These are phyloP conservation scores for Drosophila dives DNA, from an alignment of 2,888 invertebrate genomes.

Conservation along the genomic window DNA sequence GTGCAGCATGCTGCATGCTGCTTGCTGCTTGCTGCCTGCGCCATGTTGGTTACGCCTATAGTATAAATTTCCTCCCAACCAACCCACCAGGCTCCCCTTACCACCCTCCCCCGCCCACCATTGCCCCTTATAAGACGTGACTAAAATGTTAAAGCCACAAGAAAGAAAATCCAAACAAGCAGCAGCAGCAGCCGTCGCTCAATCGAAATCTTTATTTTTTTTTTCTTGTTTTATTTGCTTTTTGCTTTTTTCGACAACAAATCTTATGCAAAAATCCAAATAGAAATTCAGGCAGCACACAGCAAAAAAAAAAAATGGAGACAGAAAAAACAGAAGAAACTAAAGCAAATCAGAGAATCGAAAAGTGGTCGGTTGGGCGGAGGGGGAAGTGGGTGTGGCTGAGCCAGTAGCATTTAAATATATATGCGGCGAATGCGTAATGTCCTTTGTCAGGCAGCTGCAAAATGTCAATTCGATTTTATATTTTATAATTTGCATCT, in stretches of 20 bases:
- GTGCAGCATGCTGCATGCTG: constrained; percentile 22
- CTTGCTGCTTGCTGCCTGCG: constrained; percentile 43
- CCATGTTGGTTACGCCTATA: constrained; percentile 75
- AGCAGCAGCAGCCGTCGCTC: constrained; percentile 63
- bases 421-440: constrained; percentile 48
- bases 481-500: not conserved
- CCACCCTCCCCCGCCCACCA: not conserved
- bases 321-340: constrained; percentile 1
- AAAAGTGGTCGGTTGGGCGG: not conserved
- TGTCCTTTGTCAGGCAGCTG: constrained; percentile 14
- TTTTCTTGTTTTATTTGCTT: constrained; percentile 9
- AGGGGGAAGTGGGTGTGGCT: not conserved
- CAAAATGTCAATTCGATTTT: constrained; percentile 4
- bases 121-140: constrained; percentile 72
- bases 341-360: constrained; percentile 32
- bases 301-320: not conserved
- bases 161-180: constrained; percentile 71
- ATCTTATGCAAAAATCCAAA: constrained; percentile 76
- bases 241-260: constrained; percentile 35
- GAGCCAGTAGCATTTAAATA: constrained; percentile 22
- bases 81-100: constrained; percentile 17
- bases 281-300: constrained; percentile 54
- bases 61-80: constrained; percentile 37
- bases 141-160: constrained; percentile 81
- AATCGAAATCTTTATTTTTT: constrained; percentile 57